phyloP scores from a whole-genome alignment of 2,113 vertebrate species.

The Gallinago media region DNA sequence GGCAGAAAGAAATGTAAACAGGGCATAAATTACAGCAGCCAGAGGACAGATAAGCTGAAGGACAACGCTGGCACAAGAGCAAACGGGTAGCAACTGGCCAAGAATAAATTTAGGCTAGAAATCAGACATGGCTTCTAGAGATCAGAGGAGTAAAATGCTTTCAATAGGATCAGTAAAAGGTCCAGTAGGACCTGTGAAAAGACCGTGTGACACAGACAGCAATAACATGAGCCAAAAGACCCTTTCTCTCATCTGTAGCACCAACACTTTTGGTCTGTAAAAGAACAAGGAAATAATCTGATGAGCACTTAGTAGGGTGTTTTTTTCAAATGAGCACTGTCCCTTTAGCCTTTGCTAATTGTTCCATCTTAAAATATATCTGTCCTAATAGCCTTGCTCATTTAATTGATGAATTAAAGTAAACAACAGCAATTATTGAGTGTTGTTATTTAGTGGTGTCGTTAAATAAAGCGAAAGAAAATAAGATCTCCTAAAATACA shows the following conservation, averaged over 20 bases:
- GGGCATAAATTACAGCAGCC: constrained; percentile 50
- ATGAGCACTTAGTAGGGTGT: not conserved
- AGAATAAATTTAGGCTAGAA: constrained; percentile 47
- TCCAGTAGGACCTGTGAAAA: not conserved
- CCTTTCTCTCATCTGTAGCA: not conserved
- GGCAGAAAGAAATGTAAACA: constrained; percentile 50
- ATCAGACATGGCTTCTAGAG: not conserved
- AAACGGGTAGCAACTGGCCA: constrained; percentile 1
- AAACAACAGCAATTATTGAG: constrained; percentile 8
- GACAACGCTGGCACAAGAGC: constrained; percentile 57
- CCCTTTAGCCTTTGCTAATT: constrained; percentile 30
- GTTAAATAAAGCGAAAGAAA: constrained; percentile 24
- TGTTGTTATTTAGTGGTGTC: not conserved
- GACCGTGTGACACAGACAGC: not conserved
- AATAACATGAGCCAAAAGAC: not conserved
- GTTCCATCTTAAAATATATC: constrained; percentile 5
- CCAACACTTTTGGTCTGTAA: not conserved
- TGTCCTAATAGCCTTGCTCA: not conserved
- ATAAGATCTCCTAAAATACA: constrained; percentile 32
- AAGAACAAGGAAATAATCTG: not conserved
- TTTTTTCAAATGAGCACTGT: not conserved
- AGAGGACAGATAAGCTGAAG: constrained; percentile 59
- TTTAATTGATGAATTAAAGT: constrained; percentile 25
- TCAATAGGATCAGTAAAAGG: not conserved
- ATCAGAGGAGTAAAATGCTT: constrained; percentile 1